A percentile compares a stretch with the other conserved stretches of the same genome.
Conservation (phyloP, 2,113 vertebrate genomes). For the Pollachius pollachius region DNA sequence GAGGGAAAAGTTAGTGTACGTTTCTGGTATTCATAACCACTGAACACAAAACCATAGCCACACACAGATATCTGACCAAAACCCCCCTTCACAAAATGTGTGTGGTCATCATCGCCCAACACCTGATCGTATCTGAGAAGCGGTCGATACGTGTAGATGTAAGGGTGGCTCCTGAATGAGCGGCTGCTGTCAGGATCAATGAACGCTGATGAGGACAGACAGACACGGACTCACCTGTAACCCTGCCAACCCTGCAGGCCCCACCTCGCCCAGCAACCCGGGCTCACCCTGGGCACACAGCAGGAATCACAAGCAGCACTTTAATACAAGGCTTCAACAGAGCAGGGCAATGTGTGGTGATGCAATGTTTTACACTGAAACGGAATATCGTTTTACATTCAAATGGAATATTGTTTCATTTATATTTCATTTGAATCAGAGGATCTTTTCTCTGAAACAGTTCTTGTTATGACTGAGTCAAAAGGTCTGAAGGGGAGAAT, state of each 20-base stretch:
- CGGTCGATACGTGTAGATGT: conserved; percentile 3
- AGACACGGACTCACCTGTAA: conserved; percentile 61
- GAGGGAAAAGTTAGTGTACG: background rate
- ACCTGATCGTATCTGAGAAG: background rate
- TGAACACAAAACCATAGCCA: background rate
- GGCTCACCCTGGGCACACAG: conserved; percentile 73
- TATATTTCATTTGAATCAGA: no score
- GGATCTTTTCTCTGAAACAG: no score
- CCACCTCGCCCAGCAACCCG: conserved; percentile 72
- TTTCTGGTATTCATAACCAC: background rate
- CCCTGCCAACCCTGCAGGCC: conserved; percentile 72
- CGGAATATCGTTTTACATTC: no score
- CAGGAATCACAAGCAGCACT: background rate
- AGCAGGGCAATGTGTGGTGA: no score
- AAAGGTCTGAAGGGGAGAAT: no score
- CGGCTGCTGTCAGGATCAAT: background rate
- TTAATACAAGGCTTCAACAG: background rate
- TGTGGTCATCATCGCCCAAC: background rate
- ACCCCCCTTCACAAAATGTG: background rate
- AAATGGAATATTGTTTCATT: no score
- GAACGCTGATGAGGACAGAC: background rate
- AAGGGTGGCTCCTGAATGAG: background rate
- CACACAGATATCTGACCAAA: background rate
- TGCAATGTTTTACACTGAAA: no score
- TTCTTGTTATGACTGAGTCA: no score